A percentile compares a stretch with the other conserved stretches of the same genome.
Evolutionary conservation across 2,888 invertebrate species (phyloP).

Genomic region (Chymomyza fuscimana): DNA sequence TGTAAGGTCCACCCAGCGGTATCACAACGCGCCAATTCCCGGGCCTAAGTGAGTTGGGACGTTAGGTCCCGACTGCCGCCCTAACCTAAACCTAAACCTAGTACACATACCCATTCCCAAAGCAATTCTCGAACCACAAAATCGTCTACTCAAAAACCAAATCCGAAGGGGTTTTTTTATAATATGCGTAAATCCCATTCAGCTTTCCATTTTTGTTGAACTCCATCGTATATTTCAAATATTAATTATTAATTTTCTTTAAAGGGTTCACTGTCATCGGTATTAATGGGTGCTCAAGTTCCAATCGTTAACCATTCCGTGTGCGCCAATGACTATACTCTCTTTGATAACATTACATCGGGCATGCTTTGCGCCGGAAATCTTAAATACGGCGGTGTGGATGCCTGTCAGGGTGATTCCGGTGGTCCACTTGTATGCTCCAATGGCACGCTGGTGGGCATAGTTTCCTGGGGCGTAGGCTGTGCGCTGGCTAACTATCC

Average conservation of each 20-base stretch:
- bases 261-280: conserved; percentile 42
- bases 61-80: no score
- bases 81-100: no score
- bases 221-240: no score
- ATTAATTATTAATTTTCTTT: neutral
- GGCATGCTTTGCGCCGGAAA: conserved; percentile 61
- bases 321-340: conserved; percentile 25
- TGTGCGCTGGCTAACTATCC: conserved; percentile 53
- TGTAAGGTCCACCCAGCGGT: no score
- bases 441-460: conserved; percentile 44
- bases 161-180: no score
- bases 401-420: conserved; percentile 65
- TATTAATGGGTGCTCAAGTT: conserved; percentile 45
- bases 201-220: no score
- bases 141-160: no score
- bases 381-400: conserved; percentile 52
- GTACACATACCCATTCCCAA: no score
- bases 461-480: conserved; percentile 58
- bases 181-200: no score
- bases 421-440: conserved; percentile 62
- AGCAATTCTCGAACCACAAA: no score
- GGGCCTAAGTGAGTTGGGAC: no score
- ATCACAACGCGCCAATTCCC: no score
- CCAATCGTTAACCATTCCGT: conserved; percentile 46
- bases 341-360: conserved; percentile 37